Percentiles rank a stretch among this genome's conserved stretches.
These are phyloP conservation scores for Scaptomyza parva DNA, from an alignment of 2,888 invertebrate species.

Conservation along the genomic window DNA sequence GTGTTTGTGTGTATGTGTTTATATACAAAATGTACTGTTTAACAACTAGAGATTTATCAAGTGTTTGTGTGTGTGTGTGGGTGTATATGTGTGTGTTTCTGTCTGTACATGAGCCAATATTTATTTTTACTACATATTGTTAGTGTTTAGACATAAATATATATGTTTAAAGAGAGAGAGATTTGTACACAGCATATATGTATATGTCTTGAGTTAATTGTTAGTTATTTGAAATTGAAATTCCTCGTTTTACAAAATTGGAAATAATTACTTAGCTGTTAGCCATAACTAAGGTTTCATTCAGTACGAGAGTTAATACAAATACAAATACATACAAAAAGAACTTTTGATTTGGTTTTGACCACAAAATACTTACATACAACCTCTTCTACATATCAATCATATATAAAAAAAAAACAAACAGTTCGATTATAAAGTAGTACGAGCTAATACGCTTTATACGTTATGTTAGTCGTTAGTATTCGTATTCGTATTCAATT, in stretches of 20 bases:
- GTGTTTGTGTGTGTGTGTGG: conserved; percentile 1
- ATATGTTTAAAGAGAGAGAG: conserved; percentile 51
- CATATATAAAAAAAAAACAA: too few relatives aligned
- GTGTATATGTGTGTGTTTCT: conserved; percentile 17
- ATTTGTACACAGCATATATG: conserved; percentile 73
- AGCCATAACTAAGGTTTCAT: conserved; percentile 31
- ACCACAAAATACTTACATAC: conserved; percentile 47
- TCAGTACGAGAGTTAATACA: conserved; percentile 16
- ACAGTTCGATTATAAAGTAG: conserved; percentile 38
- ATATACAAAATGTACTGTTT: conserved; percentile 52
- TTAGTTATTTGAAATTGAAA: conserved; percentile 56
- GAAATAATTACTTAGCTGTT: conserved; percentile 48
- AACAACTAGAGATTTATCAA: conserved; percentile 56
- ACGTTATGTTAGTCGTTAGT: conserved; percentile 36
- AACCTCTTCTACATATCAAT: conserved; percentile 53
- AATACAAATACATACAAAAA: conserved; percentile 9
- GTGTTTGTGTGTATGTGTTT: conserved; percentile 19
- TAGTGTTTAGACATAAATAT: conserved; percentile 67
- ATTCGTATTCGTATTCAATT: too few relatives aligned
- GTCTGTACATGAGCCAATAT: conserved; percentile 44
- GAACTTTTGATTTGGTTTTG: background rate
- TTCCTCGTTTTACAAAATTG: conserved; percentile 63
- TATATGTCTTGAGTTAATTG: conserved; percentile 48
- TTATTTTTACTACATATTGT: conserved; percentile 20
- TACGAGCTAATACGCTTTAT: conserved; percentile 46